Evolutionary conservation across 2,797 vertebrate genomes (phyloP).

Genomic region (Cossypha heuglini): DNA sequence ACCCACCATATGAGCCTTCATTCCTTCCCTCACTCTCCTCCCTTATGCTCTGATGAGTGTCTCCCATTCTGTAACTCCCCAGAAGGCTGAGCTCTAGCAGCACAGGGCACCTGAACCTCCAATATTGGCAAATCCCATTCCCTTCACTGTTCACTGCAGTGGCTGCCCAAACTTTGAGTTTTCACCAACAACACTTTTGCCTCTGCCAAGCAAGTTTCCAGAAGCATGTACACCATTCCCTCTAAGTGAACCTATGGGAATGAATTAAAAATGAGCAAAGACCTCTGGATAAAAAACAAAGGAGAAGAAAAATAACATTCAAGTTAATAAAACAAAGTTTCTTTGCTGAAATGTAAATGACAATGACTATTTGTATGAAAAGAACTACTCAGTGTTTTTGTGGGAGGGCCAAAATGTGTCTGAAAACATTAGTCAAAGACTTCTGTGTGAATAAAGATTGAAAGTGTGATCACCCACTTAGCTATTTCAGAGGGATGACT

Average conservation of each 20-base stretch:
- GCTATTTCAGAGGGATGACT: neutral
- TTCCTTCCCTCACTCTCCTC: neutral
- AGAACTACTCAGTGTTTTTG: neutral
- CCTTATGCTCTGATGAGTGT: neutral
- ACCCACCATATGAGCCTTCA: neutral
- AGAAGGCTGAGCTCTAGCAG: neutral
- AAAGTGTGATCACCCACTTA: slow-evolving; percentile 14
- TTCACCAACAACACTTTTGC: neutral
- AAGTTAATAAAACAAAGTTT: neutral
- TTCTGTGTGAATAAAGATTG: neutral
- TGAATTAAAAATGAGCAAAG: neutral
- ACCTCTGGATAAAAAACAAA: neutral
- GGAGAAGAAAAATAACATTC: neutral
- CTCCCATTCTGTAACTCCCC: neutral
- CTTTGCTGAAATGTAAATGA: neutral
- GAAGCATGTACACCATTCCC: neutral
- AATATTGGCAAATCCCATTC: neutral
- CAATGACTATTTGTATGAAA: neutral
- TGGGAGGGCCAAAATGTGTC: neutral
- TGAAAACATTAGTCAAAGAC: neutral
- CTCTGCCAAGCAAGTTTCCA: neutral
- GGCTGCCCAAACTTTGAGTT: neutral
- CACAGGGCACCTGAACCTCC: neutral
- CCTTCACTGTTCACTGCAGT: neutral
- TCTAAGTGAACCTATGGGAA: neutral